Evolutionary conservation across 2,888 invertebrate species (phyloP).

Genomic region (Lasioglossum oenotherae): DNA sequence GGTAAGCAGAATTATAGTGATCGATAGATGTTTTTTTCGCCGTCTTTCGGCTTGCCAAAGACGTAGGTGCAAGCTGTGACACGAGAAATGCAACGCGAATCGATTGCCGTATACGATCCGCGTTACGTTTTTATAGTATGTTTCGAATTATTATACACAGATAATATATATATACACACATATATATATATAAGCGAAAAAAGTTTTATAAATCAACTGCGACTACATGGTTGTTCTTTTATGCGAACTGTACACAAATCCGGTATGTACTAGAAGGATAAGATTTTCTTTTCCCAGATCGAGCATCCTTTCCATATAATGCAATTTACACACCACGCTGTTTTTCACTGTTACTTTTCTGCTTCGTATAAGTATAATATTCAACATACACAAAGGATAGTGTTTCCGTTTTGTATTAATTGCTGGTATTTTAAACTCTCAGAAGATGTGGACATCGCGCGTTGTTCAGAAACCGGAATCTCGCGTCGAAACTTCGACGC

Average conservation of each 20-base stretch:
- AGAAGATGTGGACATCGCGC: neutral
- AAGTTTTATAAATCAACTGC: constrained; percentile 72
- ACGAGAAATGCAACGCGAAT: constrained; percentile 57
- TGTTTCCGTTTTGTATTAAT: constrained; percentile 15
- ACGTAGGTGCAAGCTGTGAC: constrained; percentile 40
- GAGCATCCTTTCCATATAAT: neutral
- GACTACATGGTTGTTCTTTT: constrained; percentile 66
- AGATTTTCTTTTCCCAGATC: neutral
- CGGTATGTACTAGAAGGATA: neutral
- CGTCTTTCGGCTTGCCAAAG: constrained; percentile 41
- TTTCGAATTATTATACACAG: constrained; percentile 64
- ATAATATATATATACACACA: constrained; percentile 50
- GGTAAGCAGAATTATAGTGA: constrained; percentile 33
- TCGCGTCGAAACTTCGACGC: constrained; percentile 19
- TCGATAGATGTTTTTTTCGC: constrained; percentile 36
- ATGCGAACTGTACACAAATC: constrained; percentile 56
- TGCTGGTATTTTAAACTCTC: constrained; percentile 3
- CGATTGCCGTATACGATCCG: constrained; percentile 70
- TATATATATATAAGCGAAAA: constrained; percentile 55
- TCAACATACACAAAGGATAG: constrained; percentile 1
- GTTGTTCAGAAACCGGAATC: constrained; percentile 31
- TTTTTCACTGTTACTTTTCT: neutral
- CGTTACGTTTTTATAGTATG: constrained; percentile 70
- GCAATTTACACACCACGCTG: neutral
- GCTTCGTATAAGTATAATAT: constrained; percentile 15